A percentile compares a stretch with the other conserved stretches of the same genome.
Conservation (phyloP, 2,113 vertebrate genomes). For the Neopipo cinnamomea region DNA sequence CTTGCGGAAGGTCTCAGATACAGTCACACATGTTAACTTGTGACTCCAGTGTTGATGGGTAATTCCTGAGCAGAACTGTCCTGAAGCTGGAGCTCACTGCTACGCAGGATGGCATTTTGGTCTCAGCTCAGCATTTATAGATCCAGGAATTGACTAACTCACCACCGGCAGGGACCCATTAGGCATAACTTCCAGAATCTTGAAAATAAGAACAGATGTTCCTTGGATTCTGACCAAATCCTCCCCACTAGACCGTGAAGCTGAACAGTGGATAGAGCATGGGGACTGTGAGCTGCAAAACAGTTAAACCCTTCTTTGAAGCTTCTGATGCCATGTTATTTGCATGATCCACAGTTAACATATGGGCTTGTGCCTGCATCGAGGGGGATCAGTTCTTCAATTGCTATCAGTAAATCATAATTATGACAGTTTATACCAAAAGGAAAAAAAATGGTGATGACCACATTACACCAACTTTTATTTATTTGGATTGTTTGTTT, state of each 20-base stretch:
- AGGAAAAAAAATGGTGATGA: conserved; percentile 1
- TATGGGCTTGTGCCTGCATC: conserved; percentile 55
- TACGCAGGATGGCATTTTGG: not conserved
- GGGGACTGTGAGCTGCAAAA: conserved; percentile 49
- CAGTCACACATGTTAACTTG: not conserved
- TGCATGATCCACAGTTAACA: conserved; percentile 73
- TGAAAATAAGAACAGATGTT: not conserved
- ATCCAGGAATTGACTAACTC: not conserved
- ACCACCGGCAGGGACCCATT: not conserved
- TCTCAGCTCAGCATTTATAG: not conserved
- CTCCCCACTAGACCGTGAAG: not conserved
- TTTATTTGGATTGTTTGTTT: conserved; percentile 32
- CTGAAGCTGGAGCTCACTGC: not conserved
- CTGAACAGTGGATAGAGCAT: not conserved
- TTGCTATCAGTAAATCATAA: conserved; percentile 67
- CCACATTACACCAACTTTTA: conserved; percentile 8
- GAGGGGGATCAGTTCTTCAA: conserved; percentile 17
- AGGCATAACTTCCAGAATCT: not conserved
- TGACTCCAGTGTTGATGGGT: not conserved
- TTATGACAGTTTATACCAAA: conserved; percentile 30
- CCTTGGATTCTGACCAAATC: not conserved
- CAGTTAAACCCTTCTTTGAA: conserved; percentile 56
- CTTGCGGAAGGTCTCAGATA: not conserved
- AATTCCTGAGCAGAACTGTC: not conserved
- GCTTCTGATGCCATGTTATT: conserved; percentile 49